Evolutionary conservation across 2,797 vertebrate genomes (phyloP), one percentile per base, ranked within the genome.

Genomic region (Coccyzus lansbergi): DNA sequence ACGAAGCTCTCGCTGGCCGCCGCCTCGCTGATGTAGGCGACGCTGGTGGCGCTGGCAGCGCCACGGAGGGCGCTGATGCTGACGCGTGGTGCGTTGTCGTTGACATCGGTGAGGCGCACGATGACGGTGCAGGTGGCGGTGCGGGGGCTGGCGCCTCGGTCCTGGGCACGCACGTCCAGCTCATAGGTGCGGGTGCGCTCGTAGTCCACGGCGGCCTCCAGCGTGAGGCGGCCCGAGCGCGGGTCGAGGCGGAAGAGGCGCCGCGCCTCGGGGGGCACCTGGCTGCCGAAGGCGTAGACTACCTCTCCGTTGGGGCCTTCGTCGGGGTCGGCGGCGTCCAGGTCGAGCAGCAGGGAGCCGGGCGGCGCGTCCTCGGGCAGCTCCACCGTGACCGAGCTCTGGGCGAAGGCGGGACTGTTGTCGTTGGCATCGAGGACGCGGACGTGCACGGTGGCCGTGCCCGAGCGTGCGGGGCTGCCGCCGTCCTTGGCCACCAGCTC

Each of bases 391-490:
- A 98, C 98, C 1, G 98, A 98, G 46, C 97, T 98, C 92, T 98
- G 98, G 38, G 99, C 98, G 58, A 99, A 99, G 87, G 98, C 97
- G 2, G 99, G 99, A 67, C 98, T 99, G 93, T 99, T 99, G 97
- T 99, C 99, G 3, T 99, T 99, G 85, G 98, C 99, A 28, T 99
- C 99, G 9, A 99, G 98, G 81, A 99, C 99, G 4, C 98, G 98
- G 24, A 99, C 97, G 0, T 98, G 98, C 83, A 99, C 98, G 2
- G 98, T 98, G 21, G 98, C 98, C 0, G 98, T 98, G 56, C 99
- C 98, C 0, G 98, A 98, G 84, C 98, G 98, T 2, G 97, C 90
- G 0, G 99, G 99, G 60, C 97, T 98, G 12, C 99, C 99, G 2
- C 99, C 99, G 18, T 99, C 99, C 68, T 98, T 98, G 87, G 99